phyloP scores from a whole-genome alignment of 1,140 invertebrate species.

The Cheumatopsyche charites region DNA sequence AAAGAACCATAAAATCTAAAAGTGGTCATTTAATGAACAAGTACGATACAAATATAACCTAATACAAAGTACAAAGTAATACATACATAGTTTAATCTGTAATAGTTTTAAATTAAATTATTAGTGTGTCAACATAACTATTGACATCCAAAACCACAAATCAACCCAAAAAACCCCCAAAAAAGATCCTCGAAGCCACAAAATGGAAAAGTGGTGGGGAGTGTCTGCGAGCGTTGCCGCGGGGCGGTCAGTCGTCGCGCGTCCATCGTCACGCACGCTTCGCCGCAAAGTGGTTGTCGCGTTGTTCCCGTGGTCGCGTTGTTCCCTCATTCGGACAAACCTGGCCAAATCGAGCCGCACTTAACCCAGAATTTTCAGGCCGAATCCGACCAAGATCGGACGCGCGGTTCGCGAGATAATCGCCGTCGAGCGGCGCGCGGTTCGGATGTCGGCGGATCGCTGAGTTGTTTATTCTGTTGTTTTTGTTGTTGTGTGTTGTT shows the following conservation, averaged over 20 bases:
- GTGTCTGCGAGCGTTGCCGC: neutral
- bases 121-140: no score
- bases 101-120: no score
- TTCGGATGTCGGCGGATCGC: neutral
- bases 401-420: neutral
- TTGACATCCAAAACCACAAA: no score
- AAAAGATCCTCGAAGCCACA: neutral
- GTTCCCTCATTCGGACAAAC: neutral
- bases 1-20: no score
- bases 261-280: neutral
- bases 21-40: no score
- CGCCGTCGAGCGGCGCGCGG: neutral
- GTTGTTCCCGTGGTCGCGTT: neutral
- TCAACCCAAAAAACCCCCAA: no score
- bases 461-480: neutral
- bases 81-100: no score
- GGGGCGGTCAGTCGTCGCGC: neutral
- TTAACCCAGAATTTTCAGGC: no score
- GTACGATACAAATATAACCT: no score
- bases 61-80: no score
- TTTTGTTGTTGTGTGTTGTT: conserved; percentile 1
- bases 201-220: neutral
- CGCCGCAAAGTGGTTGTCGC: neutral
- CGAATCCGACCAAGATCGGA: no score
- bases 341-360: no score